Evolutionary conservation across 2,113 vertebrate species (phyloP).

Genomic region (Bufo gargarizans): DNA sequence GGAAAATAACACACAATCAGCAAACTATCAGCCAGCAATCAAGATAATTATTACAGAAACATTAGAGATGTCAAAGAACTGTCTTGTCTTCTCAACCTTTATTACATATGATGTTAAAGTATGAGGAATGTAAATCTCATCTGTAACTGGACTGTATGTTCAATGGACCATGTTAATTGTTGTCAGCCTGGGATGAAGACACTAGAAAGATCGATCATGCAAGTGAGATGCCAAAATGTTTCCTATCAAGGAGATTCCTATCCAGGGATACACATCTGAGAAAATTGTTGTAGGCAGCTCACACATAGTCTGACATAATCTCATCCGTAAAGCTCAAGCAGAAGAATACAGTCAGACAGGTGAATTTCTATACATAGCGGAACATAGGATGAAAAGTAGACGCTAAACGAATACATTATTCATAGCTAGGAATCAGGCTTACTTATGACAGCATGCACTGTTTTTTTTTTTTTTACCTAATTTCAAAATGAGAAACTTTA

Average conservation of each 20-base stretch:
- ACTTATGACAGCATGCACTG: neutral
- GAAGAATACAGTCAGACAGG: constrained; percentile 38
- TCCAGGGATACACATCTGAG: constrained; percentile 15
- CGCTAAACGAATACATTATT: constrained; percentile 43
- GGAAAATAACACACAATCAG: neutral
- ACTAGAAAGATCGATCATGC: constrained; percentile 19
- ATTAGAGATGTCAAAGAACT: neutral
- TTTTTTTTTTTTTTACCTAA: constrained; percentile 11
- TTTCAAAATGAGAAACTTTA: constrained; percentile 14
- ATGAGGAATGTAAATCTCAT: constrained; percentile 16
- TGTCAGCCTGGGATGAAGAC: constrained; percentile 17
- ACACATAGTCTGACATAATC: constrained; percentile 22
- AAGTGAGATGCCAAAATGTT: constrained; percentile 31
- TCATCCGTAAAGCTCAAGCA: constrained; percentile 6
- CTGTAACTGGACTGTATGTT: constrained; percentile 1
- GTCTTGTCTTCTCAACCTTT: neutral
- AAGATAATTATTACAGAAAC: constrained; percentile 7
- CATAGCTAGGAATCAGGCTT: constrained; percentile 4
- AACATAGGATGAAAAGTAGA: constrained; percentile 18
- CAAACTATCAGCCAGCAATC: neutral
- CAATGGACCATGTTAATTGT: constrained; percentile 23
- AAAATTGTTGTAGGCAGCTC: constrained; percentile 38
- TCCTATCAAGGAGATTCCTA: constrained; percentile 22
- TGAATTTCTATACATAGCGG: constrained; percentile 20
- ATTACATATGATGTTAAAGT: constrained; percentile 2